Evolutionary conservation across 1,140 invertebrate genomes (phyloP).

Genomic region (Acyrthosiphon pisum): DNA sequence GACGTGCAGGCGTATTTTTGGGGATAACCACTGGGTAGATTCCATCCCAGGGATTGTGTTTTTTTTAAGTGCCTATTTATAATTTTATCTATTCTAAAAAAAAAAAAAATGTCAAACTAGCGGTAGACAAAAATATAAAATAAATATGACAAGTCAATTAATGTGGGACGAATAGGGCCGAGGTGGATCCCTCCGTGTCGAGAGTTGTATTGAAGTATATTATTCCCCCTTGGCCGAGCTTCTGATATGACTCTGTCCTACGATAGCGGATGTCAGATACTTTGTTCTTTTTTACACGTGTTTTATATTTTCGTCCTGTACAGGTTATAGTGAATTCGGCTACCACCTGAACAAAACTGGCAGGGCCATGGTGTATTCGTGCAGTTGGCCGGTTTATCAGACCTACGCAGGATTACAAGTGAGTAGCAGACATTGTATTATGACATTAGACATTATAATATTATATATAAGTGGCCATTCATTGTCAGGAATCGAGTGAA

Average conservation of each 20-base stretch:
- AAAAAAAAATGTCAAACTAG: not conserved
- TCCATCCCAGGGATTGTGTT: not conserved
- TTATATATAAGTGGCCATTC: not conserved
- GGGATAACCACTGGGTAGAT: too few relatives aligned
- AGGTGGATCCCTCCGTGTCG: not conserved
- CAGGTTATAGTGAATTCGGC: constrained; percentile 90
- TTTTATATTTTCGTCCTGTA: not conserved
- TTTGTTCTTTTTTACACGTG: not conserved
- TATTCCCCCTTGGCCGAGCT: too few relatives aligned
- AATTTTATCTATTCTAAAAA: not conserved
- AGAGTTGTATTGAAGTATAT: not conserved
- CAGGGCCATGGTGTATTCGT: constrained; percentile 93
- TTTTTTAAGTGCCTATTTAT: not conserved
- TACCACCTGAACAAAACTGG: constrained; percentile 86
- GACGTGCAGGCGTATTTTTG: not conserved
- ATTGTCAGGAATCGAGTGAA: not conserved
- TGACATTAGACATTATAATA: too few relatives aligned
- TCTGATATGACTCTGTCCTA: too few relatives aligned
- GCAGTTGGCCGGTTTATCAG: constrained; percentile 97
- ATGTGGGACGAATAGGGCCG: too few relatives aligned
- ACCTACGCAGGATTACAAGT: constrained; percentile 84
- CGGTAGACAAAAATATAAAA: not conserved
- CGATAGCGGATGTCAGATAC: not conserved
- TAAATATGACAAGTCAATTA: not conserved
- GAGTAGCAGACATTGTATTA: constrained; percentile 58